Evolutionary conservation across 2,113 vertebrate genomes (phyloP).

Genomic region (Spermophilus dauricus): DNA sequence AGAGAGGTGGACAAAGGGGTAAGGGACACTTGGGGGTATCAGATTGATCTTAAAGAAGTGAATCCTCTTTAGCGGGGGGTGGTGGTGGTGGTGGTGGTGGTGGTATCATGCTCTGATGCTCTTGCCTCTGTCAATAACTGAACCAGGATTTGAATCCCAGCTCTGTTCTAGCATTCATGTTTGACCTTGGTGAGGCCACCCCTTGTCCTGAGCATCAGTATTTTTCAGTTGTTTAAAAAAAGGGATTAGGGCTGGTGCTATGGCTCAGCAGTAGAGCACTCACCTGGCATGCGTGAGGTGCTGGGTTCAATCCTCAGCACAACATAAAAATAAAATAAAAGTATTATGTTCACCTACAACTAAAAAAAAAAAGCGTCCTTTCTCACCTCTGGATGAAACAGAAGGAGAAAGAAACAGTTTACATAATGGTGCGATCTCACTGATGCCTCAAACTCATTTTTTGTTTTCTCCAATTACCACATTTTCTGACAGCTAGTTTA

Average conservation of each 20-base stretch:
- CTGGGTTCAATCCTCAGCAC: no score
- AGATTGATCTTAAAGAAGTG: not conserved
- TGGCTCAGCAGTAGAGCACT: no score
- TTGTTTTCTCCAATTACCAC: constrained; percentile 63
- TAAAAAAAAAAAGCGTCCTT: not conserved
- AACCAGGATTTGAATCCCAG: not conserved
- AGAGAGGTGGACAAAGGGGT: not conserved
- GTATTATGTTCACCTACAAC: no score
- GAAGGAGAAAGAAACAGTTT: constrained; percentile 65
- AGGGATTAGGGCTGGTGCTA: no score
- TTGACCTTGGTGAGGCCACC: not conserved
- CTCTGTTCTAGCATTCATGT: not conserved
- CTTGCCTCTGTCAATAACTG: not conserved
- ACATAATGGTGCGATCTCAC: constrained; percentile 49
- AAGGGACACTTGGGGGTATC: not conserved
- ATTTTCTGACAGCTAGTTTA: constrained; percentile 75
- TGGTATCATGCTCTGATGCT: not conserved
- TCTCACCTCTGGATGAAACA: constrained; percentile 52
- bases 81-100: no score
- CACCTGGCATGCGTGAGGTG: no score
- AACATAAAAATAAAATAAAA: no score
- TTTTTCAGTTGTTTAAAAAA: not conserved
- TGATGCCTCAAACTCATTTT: constrained; percentile 30
- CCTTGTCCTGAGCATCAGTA: not conserved
- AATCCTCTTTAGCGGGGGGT: not conserved